Evolutionary conservation across 2,888 invertebrate genomes (phyloP), one percentile per base, ranked within the genome.

Genomic region (Chydorus sphaericus): DNA sequence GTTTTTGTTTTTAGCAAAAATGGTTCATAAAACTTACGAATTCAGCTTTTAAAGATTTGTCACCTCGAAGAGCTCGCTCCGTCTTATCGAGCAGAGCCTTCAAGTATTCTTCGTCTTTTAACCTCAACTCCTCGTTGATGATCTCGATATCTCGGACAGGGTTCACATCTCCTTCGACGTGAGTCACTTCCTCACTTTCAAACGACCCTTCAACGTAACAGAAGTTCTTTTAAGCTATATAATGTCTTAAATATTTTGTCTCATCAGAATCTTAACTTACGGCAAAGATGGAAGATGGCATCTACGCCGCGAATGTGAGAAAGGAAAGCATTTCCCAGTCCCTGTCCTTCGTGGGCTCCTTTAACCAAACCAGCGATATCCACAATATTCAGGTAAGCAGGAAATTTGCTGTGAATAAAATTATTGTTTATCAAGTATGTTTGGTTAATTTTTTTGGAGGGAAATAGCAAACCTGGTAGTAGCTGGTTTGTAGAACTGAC

Each of bases 221-320:
- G 54, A 38, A 30, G n/a, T 26, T 38, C 14, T 29, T 44, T 4
- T 7, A 4, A 16, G 44, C 3, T 44, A 16, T n/a, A n/a, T n/a
- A n/a, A 16, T n/a, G 1, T 44, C 1, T 26, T 44, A 5, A 39
- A 3, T 39, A 23, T 14, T 38, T 3, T 20, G 28, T 14, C 28
- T 44, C 20, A 4, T 10, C 14, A 44, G 23, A 11, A 50, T 49
- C 10, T 36, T 23, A 48, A 83, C 89, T 83, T 75, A 92, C 98
- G 83, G 67, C 91, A 88, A 61, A 98, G 78, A 72, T 98, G 94
- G 69, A 97, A 97, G 64, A 99, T 84, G 38, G 94, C 92, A 71
- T 99, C 98, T 69, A 98, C 98, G 16, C 96, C 97, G 70, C 85
- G 88, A 66, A 99, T 97, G 72, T 99, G 94, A 5, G 97, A 94